Percentiles rank a stretch among this genome's conserved stretches.
Evolutionary conservation across 1,140 invertebrate species (phyloP).

Genomic region (Gonatopus flavifemur): DNA sequence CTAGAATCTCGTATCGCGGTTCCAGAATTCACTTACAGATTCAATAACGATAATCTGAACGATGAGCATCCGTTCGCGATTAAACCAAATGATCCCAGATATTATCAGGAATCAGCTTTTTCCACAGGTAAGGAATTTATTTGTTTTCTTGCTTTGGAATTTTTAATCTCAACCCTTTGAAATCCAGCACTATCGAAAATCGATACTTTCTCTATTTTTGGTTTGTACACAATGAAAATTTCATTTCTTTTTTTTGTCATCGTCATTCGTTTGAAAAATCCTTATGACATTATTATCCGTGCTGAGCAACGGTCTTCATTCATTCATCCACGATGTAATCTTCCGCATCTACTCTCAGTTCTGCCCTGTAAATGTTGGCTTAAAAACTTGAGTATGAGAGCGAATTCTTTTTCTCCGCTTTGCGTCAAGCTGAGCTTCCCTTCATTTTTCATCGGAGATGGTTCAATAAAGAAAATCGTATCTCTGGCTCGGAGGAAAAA

Average conservation of each 20-base stretch:
- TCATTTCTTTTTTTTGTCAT: background rate
- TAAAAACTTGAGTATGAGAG: no score
- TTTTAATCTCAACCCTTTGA: background rate
- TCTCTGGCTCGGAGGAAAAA: no score
- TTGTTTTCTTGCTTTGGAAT: background rate
- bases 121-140: constrained; percentile 15
- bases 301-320: no score
- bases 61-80: constrained; percentile 48
- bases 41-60: constrained; percentile 31
- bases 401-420: no score
- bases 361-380: no score
- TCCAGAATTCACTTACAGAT: constrained; percentile 47
- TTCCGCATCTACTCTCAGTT: no score
- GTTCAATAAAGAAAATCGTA: no score
- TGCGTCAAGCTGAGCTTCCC: no score
- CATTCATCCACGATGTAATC: no score
- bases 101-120: constrained; percentile 33
- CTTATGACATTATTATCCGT: background rate
- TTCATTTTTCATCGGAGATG: no score
- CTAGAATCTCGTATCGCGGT: constrained; percentile 11
- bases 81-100: constrained; percentile 53
- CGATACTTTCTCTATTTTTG: background rate
- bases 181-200: background rate
- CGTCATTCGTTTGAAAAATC: background rate
- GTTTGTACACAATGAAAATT: background rate